Conservation (phyloP, 2,797 vertebrate genomes). For the Neosalanx taihuensis region DNA sequence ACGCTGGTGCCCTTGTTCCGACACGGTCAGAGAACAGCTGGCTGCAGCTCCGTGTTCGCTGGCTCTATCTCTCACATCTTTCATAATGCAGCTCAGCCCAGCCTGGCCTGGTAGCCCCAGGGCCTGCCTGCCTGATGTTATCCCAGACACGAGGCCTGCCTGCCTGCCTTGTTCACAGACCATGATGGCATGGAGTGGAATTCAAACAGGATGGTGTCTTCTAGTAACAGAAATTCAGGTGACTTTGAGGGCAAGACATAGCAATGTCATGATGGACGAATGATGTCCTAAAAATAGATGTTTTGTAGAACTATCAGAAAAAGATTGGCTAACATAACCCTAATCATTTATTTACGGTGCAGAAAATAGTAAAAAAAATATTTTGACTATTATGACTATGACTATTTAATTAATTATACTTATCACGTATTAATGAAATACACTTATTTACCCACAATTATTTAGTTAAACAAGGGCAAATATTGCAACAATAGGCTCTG, state of each 20-base stretch:
- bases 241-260: constrained; percentile 28
- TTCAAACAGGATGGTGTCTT: constrained; percentile 35
- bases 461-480: too few species aligned
- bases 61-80: constrained; percentile 58
- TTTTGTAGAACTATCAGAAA: background rate
- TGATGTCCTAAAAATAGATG: background rate
- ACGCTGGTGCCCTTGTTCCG: constrained; percentile 42
- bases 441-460: too few species aligned
- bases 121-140: constrained; percentile 2
- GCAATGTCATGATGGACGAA: constrained; percentile 21
- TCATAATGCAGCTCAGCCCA: constrained; percentile 55
- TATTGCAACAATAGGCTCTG: too few species aligned
- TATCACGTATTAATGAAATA: too few species aligned
- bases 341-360: too few species aligned
- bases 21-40: constrained; percentile 41
- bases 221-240: constrained; percentile 49
- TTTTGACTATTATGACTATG: background rate
- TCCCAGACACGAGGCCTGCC: constrained; percentile 36
- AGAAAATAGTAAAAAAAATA: too few species aligned
- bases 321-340: too few species aligned
- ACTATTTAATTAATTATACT: background rate
- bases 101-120: constrained; percentile 7
- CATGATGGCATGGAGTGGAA: constrained; percentile 12
- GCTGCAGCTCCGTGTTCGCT: constrained; percentile 18
- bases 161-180: constrained; percentile 6